Conservation (phyloP, 2,797 vertebrate species). For the Mus caroli region DNA sequence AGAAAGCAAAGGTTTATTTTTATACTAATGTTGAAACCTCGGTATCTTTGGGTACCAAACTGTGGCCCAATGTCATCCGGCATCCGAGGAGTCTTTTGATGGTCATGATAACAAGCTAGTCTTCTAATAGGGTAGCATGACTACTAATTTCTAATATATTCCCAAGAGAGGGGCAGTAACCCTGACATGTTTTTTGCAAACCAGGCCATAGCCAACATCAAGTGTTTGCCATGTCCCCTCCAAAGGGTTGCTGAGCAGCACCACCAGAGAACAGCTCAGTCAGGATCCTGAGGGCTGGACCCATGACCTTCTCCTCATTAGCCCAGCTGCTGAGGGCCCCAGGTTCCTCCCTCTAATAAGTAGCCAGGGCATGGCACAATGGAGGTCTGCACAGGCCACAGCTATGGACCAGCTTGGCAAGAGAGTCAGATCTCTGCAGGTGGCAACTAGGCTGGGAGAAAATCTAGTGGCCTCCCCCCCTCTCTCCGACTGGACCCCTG, state of each 20-base stretch:
- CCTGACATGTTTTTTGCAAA: neutral
- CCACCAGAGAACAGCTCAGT: neutral
- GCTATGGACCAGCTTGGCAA: neutral
- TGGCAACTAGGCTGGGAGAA: neutral
- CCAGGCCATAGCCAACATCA: neutral
- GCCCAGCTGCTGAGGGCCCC: neutral
- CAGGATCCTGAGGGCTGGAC: neutral
- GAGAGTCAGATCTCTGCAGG: neutral
- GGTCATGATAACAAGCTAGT: slow-evolving; percentile 15
- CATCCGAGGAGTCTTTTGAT: slow-evolving; percentile 4
- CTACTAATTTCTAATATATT: slow-evolving; percentile 4
- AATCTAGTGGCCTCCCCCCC: neutral
- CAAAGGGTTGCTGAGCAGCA: neutral
- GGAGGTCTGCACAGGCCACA: neutral
- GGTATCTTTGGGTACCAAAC: neutral
- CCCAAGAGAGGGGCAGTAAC: slow-evolving; percentile 22
- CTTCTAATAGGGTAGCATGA: slow-evolving; percentile 46
- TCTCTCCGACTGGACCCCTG: neutral
- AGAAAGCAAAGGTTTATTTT: neutral
- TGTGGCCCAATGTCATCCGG: neutral
- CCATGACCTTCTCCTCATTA: slow-evolving; percentile 57
- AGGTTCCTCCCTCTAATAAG: neutral
- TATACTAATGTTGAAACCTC: slow-evolving; percentile 25
- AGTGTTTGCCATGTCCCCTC: neutral
- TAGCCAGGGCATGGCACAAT: neutral